These are phyloP conservation scores for Acanthosepion pharaonis DNA, from an alignment of 2,888 invertebrate genomes.

Conservation along the genomic window DNA sequence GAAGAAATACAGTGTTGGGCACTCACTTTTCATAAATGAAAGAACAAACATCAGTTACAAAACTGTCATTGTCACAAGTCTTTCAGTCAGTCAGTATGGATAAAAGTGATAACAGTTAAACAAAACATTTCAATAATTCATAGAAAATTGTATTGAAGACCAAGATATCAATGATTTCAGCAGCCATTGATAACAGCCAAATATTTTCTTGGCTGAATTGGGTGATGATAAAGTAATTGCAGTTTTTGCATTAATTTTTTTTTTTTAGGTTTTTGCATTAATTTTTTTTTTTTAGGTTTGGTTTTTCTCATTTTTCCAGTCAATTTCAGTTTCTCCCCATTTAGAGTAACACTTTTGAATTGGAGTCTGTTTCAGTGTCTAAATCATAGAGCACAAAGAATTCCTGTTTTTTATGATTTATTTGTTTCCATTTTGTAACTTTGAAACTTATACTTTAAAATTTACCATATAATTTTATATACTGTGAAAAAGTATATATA, in stretches of 20 bases:
- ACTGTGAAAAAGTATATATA: no score
- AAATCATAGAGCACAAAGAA: background rate
- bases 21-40: background rate
- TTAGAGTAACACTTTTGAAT: background rate
- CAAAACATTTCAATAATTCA: background rate
- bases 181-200: background rate
- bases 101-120: background rate
- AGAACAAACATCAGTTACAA: background rate
- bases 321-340: background rate
- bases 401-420: no score
- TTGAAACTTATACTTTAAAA: no score
- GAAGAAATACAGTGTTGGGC: background rate
- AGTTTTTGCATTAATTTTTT: background rate
- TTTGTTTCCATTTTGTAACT: no score
- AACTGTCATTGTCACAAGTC: background rate
- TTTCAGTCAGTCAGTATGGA: conserved; percentile 6
- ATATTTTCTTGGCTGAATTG: background rate
- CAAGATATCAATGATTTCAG: background rate
- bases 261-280: no score
- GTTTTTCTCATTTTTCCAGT: background rate
- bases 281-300: no score
- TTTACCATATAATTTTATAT: no score
- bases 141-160: background rate
- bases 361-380: background rate
- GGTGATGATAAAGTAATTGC: background rate